Evolutionary conservation across 2,113 vertebrate genomes (phyloP), one percentile per base, ranked within the genome.

Genomic region (Bubo scandiacus): DNA sequence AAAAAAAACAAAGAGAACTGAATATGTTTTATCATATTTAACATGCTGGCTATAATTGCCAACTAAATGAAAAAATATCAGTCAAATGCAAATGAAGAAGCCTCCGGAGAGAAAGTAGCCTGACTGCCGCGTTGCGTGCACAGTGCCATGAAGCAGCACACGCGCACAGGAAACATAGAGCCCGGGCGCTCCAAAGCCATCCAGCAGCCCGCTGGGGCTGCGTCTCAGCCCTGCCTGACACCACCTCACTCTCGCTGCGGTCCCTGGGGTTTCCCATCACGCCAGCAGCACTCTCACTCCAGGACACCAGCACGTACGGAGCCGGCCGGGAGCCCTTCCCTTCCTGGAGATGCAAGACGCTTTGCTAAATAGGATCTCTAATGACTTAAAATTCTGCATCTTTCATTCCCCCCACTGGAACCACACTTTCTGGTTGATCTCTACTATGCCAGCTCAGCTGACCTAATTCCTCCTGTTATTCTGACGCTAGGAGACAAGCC

Each of bases 391-490:
- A 88, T 91, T 43, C 92, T 51, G 38, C 75, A 47, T 84, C 92
- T 59, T 62, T 58, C 87, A 40, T 65, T 38, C 43, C 36, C 54
- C 29, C 15, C 30, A 66, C 36, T 1, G 1, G 80, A 95, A 90
- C 18, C 47, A 75, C 25, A 20, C 36, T 40, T 86, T 70, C 96
- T 95, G 90, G 58, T 40, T 88, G 96, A 92, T 93, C 74, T 59
- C 72, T 27, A 75, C 43, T 40, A 66, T 30, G 70, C 92, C 89
- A 95, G 86, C 90, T 92, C 96, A 74, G 86, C 81, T 97, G 97
- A 97, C 97, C 95, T 96, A 96, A 97, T 97, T 97, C 95, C 90
- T 94, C 61, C 85, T 49, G 79, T 81, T 94, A 93, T 59, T 91
- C 86, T 91, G 87, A 96, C 71, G 86, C 92, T 83, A 92, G 75